Evolutionary conservation across 2,113 vertebrate genomes (phyloP).

Genomic region (Damaliscus lunatus): DNA sequence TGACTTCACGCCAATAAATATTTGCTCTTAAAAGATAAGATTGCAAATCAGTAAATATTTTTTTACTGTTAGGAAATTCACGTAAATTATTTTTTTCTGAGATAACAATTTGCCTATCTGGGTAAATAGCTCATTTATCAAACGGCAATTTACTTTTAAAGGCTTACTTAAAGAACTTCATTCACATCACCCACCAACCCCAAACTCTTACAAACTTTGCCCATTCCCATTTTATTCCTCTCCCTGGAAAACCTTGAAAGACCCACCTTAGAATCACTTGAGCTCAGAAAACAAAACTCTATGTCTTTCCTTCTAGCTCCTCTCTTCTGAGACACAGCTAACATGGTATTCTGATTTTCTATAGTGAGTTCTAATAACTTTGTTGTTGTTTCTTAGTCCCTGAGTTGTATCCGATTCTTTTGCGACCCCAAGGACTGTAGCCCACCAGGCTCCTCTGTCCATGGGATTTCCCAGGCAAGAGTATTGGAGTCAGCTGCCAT

Average conservation of each 20-base stretch:
- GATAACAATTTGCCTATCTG: not conserved
- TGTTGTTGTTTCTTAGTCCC: not conserved
- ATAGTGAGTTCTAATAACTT: not conserved
- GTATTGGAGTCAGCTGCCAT: not conserved
- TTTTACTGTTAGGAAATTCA: not conserved
- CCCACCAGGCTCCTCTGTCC: not conserved
- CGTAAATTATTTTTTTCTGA: not conserved
- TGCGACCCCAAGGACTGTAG: not conserved
- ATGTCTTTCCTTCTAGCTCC: accelerated
- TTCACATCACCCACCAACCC: not conserved
- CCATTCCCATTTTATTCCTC: not conserved
- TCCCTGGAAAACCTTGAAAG: not conserved
- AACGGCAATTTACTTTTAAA: not conserved
- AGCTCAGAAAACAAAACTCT: not conserved
- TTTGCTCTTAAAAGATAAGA: not conserved
- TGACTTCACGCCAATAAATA: not conserved
- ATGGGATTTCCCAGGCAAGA: not conserved
- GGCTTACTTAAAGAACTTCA: not conserved
- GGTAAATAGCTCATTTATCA: not conserved
- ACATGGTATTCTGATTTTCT: not conserved
- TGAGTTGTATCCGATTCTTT: not conserved
- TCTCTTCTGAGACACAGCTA: not conserved
- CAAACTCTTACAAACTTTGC: not conserved
- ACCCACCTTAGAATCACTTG: not conserved
- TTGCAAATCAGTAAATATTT: not conserved